Percentiles rank a stretch among this genome's conserved stretches.
phyloP scores from a whole-genome alignment of 1,140 invertebrate species.

The Adelges cooleyi region DNA sequence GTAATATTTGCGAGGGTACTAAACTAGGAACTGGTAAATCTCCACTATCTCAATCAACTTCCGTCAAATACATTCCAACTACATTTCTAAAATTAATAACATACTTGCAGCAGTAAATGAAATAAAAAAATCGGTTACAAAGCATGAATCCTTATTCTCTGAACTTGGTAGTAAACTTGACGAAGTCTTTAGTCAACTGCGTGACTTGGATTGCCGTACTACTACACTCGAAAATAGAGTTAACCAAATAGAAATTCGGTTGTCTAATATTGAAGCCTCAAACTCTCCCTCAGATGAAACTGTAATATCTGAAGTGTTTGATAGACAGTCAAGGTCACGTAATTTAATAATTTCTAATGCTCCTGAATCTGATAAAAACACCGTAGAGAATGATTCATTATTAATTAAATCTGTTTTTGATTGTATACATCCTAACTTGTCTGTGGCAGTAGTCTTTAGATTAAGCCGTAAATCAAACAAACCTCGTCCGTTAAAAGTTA shows the following conservation, averaged over 20 bases:
- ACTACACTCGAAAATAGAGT: not conserved
- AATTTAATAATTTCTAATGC: conserved; percentile 1
- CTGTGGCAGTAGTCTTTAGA: not conserved
- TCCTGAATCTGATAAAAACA: not conserved
- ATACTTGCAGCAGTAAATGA: no score
- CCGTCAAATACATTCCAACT: no score
- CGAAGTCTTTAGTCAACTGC: not conserved
- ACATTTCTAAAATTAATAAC: no score
- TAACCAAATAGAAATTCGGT: not conserved
- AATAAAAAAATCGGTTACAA: not conserved
- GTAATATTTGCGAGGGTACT: no score
- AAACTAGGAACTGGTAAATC: no score
- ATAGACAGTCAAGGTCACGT: not conserved
- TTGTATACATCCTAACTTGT: not conserved
- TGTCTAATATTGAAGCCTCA: not conserved
- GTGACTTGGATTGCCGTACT: not conserved
- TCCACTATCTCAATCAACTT: no score
- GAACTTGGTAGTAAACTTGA: not conserved
- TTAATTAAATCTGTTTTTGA: not conserved
- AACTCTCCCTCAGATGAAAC: not conserved
- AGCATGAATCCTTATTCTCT: not conserved
- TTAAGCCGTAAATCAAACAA: not conserved
- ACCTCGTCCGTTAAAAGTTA: conserved; percentile 3
- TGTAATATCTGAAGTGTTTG: not conserved
- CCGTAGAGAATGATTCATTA: not conserved